A percentile compares a stretch with the other conserved stretches of the same genome.
These are phyloP conservation scores for Dusona sp. DNA, from an alignment of 2,888 invertebrate genomes.

Conservation along the genomic window DNA sequence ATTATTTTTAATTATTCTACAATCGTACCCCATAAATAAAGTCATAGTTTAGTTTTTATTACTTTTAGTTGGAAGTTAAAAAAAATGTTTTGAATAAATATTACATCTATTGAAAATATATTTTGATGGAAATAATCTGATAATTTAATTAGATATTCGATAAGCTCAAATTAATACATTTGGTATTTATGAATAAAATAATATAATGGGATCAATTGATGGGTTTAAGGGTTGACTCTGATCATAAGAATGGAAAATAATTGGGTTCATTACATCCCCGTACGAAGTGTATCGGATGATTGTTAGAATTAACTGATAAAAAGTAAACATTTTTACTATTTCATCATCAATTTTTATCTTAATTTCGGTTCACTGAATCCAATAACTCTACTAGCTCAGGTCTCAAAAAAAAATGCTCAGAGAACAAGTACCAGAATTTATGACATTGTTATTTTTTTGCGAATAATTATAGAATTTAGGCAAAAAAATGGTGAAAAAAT, in stretches of 20 bases:
- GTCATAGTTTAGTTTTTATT: not conserved
- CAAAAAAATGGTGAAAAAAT: slow-evolving; percentile 19
- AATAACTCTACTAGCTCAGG: too few species aligned
- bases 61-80: not conserved
- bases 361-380: too few species aligned
- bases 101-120: not conserved
- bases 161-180: not conserved
- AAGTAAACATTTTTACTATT: too few species aligned
- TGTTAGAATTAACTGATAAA: too few species aligned
- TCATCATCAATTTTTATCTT: too few species aligned
- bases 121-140: not conserved
- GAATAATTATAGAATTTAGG: slow-evolving; percentile 8
- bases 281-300: too few species aligned
- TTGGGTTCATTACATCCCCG: too few species aligned
- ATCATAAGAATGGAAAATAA: too few species aligned
- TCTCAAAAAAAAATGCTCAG: not conserved
- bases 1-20: slow-evolving; percentile 41
- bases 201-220: not conserved
- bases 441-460: not conserved
- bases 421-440: not conserved
- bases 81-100: not conserved
- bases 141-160: not conserved
- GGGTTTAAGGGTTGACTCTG: too few species aligned
- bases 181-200: not conserved
- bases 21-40: slow-evolving; percentile 36